Percentiles rank a stretch among this genome's conserved stretches.
These are phyloP conservation scores for Drosophila eohydei DNA, from an alignment of 2,888 invertebrate genomes.

Conservation along the genomic window DNA sequence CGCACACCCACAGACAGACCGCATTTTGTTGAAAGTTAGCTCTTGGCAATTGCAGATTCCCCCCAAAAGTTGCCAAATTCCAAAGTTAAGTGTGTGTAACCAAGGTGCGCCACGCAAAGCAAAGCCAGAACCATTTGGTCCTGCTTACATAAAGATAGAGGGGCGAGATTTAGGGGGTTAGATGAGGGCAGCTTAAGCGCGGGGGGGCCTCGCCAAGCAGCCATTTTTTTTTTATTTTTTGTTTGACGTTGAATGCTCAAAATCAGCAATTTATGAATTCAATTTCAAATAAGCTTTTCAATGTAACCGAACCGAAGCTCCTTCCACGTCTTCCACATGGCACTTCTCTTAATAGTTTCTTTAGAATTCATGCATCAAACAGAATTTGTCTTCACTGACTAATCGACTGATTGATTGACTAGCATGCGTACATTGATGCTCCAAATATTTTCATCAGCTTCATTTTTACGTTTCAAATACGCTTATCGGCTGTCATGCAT, in stretches of 20 bases:
- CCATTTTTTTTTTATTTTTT: conserved; percentile 16
- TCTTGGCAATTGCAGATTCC: conserved; percentile 42
- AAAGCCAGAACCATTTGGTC: conserved; percentile 39
- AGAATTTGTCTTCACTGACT: not conserved
- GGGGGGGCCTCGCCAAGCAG: conserved; percentile 10
- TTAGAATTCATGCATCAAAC: not conserved
- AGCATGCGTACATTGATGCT: too few species aligned
- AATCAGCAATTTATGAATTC: conserved; percentile 24
- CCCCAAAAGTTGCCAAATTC: conserved; percentile 17
- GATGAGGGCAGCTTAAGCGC: conserved; percentile 7
- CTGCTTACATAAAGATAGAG: conserved; percentile 5
- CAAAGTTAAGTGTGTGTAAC: conserved; percentile 35
- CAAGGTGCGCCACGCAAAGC: conserved; percentile 44
- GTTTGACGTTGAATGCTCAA: conserved; percentile 17
- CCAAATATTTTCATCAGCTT: not conserved
- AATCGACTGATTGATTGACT: not conserved
- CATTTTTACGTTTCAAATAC: not conserved
- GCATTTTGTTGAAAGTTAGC: conserved; percentile 50
- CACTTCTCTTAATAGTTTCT: not conserved
- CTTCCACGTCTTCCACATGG: not conserved
- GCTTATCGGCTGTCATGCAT: not conserved
- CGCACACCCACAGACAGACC: conserved; percentile 33
- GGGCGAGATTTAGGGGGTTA: not conserved
- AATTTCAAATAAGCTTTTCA: conserved; percentile 18
- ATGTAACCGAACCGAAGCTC: conserved; percentile 6